These are phyloP conservation scores for Meiosimyza decipiens DNA, from an alignment of 2,888 invertebrate species.

Conservation along the genomic window DNA sequence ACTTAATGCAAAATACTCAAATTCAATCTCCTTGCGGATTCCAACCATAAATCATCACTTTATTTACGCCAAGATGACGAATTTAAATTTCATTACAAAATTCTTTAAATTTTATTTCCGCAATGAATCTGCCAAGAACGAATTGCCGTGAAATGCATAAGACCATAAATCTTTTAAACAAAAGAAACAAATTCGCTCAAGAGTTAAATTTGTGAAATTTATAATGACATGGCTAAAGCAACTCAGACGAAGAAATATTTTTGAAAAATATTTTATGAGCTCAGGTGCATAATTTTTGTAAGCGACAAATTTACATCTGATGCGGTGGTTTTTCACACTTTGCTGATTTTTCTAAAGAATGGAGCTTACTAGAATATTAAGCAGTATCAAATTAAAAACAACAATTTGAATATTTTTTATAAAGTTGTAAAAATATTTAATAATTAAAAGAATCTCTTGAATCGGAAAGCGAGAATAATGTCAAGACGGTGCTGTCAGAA, in stretches of 20 bases:
- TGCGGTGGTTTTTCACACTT: neutral
- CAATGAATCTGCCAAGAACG: constrained; percentile 24
- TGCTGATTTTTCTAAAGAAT: neutral
- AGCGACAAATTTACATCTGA: no score
- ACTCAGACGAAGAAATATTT: neutral
- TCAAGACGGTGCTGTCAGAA: no score
- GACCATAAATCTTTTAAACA: neutral
- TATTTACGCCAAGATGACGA: constrained; percentile 7
- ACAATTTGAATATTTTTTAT: no score
- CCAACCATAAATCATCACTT: constrained; percentile 6
- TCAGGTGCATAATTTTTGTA: neutral
- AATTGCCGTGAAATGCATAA: constrained; percentile 2
- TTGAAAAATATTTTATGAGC: constrained; percentile 1
- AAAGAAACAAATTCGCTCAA: neutral
- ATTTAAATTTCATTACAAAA: neutral
- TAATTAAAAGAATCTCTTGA: no score
- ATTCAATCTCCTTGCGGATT: neutral
- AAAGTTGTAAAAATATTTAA: no score
- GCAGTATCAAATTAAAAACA: no score
- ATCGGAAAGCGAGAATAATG: no score
- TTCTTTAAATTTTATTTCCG: neutral
- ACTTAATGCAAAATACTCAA: no score
- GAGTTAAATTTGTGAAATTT: neutral
- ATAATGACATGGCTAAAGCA: neutral
- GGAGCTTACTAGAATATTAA: no score